phyloP scores from a whole-genome alignment of 2,113 vertebrate species.

The Tachysurus vachellii region DNA sequence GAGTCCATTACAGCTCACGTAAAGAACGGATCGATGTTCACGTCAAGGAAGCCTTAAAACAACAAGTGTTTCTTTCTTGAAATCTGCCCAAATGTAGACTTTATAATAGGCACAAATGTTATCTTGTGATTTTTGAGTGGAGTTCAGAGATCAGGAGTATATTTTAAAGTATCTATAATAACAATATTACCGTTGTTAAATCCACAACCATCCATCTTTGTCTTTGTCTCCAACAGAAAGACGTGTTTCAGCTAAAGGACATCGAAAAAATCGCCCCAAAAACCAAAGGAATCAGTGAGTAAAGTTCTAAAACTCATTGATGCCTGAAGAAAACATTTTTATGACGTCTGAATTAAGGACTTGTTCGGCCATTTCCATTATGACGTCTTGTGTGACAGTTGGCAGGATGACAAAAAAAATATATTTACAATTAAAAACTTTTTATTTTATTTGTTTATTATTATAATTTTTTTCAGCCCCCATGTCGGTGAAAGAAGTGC shows the following conservation, averaged over 20 bases:
- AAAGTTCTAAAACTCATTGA: background rate
- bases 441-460: too few species aligned
- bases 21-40: background rate
- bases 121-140: background rate
- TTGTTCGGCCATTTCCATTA: background rate
- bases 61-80: too few species aligned
- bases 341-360: background rate
- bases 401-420: background rate
- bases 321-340: background rate
- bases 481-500: conserved; percentile 94
- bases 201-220: background rate
- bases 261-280: conserved; percentile 98
- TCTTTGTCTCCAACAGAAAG: conserved; percentile 77
- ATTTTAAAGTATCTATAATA: background rate
- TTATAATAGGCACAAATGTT: too few species aligned
- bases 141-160: background rate
- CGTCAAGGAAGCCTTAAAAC: background rate
- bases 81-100: too few species aligned
- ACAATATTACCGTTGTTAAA: background rate
- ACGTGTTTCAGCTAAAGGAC: conserved; percentile 97
- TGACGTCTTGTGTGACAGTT: background rate
- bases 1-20: background rate
- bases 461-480: conserved; percentile 83
- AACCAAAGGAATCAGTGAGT: conserved; percentile 97
- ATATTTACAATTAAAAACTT: too few species aligned